A percentile compares a stretch with the other conserved stretches of the same genome.
These are phyloP conservation scores for Siniperca knerii DNA, from an alignment of 2,113 vertebrate genomes.

Conservation along the genomic window DNA sequence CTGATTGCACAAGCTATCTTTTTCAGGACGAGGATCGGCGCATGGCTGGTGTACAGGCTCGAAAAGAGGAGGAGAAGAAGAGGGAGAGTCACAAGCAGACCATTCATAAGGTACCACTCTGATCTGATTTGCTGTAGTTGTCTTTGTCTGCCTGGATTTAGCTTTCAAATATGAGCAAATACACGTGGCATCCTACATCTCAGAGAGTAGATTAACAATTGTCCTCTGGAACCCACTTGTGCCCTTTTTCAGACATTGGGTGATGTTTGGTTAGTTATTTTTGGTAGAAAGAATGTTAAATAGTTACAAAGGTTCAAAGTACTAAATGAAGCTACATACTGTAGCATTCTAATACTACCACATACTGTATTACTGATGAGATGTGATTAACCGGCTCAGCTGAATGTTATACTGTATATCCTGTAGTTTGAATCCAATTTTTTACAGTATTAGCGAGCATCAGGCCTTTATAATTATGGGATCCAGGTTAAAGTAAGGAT, in stretches of 20 bases:
- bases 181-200: background rate
- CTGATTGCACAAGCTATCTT: conserved; percentile 68
- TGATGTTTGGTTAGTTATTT: background rate
- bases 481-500: background rate
- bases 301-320: background rate
- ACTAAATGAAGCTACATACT: background rate
- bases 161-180: background rate
- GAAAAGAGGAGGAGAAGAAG: conserved; percentile 97
- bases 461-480: background rate
- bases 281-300: background rate
- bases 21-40: conserved; percentile 98
- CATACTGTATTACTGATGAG: background rate
- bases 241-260: background rate
- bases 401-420: background rate
- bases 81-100: conserved; percentile 94
- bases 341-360: background rate
- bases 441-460: background rate
- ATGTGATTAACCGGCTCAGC: background rate
- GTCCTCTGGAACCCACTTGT: background rate
- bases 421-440: background rate
- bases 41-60: conserved; percentile 91
- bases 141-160: conserved; percentile 38
- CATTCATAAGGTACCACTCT: conserved; percentile 90
- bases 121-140: background rate
- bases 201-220: conserved; percentile 3